Percentiles rank a stretch among this genome's conserved stretches.
Evolutionary conservation across 2,888 invertebrate species (phyloP).

Genomic region (Phortica okadai): DNA sequence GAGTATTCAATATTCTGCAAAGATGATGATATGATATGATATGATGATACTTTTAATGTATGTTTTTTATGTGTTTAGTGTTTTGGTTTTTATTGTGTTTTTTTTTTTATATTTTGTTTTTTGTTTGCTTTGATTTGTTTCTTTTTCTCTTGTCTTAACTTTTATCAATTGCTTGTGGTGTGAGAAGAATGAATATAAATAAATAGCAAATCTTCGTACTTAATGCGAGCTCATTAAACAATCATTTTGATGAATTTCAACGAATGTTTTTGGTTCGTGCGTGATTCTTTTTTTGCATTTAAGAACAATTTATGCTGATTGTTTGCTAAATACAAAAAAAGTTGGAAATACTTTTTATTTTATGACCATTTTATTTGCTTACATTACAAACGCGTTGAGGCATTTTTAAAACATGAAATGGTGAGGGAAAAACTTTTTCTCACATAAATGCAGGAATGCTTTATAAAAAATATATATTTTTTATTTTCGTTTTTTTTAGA

Average conservation of each 20-base stretch:
- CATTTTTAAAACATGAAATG: too few species aligned
- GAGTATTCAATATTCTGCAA: too few species aligned
- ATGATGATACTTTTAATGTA: not conserved
- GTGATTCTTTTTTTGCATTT: conserved; percentile 14
- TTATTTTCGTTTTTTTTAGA: not conserved
- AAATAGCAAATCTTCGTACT: conserved; percentile 46
- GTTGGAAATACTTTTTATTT: not conserved
- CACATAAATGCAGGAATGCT: not conserved
- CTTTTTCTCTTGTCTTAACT: not conserved
- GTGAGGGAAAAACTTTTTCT: too few species aligned
- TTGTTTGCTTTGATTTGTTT: not conserved
- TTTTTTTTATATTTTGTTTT: not conserved
- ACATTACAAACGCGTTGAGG: too few species aligned
- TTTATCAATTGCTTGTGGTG: conserved; percentile 53
- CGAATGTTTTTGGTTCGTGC: not conserved
- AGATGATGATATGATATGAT: not conserved
- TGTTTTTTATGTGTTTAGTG: not conserved
- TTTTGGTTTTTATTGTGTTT: conserved; percentile 6
- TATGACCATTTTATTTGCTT: not conserved
- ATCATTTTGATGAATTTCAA: conserved; percentile 64
- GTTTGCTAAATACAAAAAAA: conserved; percentile 18
- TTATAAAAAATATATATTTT: not conserved
- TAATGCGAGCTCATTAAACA: conserved; percentile 64
- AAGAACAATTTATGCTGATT: conserved; percentile 51
- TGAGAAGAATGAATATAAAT: conserved; percentile 48